A percentile compares a stretch with the other conserved stretches of the same genome.
These are phyloP conservation scores for Acanthosepion esculentum DNA, from an alignment of 2,888 invertebrate genomes.

Conservation along the genomic window DNA sequence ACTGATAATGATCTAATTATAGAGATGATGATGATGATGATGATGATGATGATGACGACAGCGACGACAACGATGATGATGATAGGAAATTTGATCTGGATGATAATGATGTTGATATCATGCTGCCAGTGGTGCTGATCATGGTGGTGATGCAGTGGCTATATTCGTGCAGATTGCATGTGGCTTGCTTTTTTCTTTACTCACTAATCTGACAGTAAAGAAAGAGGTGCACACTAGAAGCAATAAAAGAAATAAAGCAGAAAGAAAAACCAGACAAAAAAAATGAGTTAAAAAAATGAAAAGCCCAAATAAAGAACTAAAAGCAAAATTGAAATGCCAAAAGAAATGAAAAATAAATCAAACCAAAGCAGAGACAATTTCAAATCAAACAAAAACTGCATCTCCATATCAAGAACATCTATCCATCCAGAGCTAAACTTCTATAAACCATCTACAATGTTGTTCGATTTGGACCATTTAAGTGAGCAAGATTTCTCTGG, in stretches of 20 bases:
- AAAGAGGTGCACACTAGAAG: neutral
- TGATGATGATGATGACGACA: neutral
- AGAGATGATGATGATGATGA: neutral
- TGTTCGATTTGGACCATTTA: constrained; percentile 20
- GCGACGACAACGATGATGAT: neutral
- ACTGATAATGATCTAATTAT: neutral
- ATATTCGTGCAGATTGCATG: neutral
- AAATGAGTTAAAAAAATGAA: neutral
- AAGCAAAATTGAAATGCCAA: neutral
- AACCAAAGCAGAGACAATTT: neutral
- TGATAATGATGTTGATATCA: neutral
- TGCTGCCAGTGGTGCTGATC: neutral
- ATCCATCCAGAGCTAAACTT: neutral
- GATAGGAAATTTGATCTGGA: neutral
- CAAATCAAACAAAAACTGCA: neutral
- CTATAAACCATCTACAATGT: neutral
- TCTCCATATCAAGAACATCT: neutral
- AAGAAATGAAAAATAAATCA: neutral
- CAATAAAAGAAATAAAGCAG: neutral
- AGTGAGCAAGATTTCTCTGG: too few species aligned
- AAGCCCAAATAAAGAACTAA: neutral
- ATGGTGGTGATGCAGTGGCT: neutral
- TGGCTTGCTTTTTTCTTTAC: neutral
- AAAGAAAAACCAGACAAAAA: neutral
- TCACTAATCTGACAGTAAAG: neutral